Percentiles rank a stretch among this genome's conserved stretches.
Conservation (phyloP, 2,113 vertebrate species). For the Emydocephalus ijimae region DNA sequence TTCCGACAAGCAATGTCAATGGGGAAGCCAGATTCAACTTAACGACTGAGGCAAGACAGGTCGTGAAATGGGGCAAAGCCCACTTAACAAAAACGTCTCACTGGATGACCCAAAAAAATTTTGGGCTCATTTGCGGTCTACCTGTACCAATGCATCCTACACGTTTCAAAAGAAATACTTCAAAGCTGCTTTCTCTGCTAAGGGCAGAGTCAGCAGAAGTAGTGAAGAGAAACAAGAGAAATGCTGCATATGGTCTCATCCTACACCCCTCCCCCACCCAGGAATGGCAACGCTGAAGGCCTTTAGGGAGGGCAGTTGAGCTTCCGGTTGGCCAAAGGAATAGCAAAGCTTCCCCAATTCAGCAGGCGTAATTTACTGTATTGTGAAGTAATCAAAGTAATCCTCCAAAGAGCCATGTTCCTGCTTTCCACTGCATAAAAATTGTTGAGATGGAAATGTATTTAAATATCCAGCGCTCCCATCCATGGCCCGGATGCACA, state of each 20-base stretch:
- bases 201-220: neutral
- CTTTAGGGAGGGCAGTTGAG: neutral
- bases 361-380: neutral
- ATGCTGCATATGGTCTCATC: neutral
- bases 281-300: neutral
- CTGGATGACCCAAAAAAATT: too few relatives aligned
- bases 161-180: neutral
- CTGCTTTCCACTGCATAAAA: neutral
- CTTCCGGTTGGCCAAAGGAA: neutral
- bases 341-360: neutral
- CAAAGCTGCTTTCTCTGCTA: neutral
- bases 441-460: neutral
- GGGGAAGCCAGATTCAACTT: neutral
- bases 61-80: neutral
- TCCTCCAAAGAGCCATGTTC: neutral
- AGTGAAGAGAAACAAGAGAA: neutral
- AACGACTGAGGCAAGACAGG: neutral
- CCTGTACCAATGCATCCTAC: neutral
- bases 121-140: neutral
- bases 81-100: neutral
- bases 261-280: neutral
- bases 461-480: neutral
- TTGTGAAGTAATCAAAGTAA: neutral
- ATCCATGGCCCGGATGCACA: neutral
- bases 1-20: too few relatives aligned